phyloP scores from a whole-genome alignment of 2,888 invertebrate species.

The Ichneumoninae sp. region DNA sequence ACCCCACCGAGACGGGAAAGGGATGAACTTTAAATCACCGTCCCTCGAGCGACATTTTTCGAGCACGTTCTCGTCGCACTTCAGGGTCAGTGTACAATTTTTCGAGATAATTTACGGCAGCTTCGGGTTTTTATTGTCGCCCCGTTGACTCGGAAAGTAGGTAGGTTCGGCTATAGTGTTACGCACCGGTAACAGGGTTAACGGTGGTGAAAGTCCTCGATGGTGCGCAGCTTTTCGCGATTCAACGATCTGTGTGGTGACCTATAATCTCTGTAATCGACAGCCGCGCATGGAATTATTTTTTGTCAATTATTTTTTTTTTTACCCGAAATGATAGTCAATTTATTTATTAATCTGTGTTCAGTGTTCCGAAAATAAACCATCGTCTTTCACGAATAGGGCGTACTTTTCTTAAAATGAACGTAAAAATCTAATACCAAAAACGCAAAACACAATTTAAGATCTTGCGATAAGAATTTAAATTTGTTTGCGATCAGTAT shows the following conservation, averaged over 20 bases:
- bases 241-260: constrained; percentile 8
- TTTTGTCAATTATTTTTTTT: background rate
- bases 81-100: constrained; percentile 56
- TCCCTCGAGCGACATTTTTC: constrained; percentile 24
- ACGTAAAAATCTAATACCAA: too few relatives aligned
- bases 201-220: constrained; percentile 57
- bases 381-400: too few relatives aligned
- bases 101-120: constrained; percentile 70
- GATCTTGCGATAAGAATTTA: too few relatives aligned
- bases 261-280: background rate
- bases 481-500: too few relatives aligned
- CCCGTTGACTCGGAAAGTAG: constrained; percentile 57
- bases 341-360: too few relatives aligned
- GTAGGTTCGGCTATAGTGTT: constrained; percentile 61
- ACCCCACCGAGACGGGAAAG: background rate
- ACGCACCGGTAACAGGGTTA: constrained; percentile 69
- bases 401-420: too few relatives aligned
- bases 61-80: constrained; percentile 56
- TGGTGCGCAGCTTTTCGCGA: constrained; percentile 14
- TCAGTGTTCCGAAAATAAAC: too few relatives aligned
- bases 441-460: too few relatives aligned
- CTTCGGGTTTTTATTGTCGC: constrained; percentile 71
- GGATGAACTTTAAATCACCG: constrained; percentile 38
- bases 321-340: too few relatives aligned
- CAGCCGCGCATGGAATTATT: background rate